Base-by-base conservation (phyloP, 2,888 invertebrate genomes). In the Drosophila subquinaria region DNA sequence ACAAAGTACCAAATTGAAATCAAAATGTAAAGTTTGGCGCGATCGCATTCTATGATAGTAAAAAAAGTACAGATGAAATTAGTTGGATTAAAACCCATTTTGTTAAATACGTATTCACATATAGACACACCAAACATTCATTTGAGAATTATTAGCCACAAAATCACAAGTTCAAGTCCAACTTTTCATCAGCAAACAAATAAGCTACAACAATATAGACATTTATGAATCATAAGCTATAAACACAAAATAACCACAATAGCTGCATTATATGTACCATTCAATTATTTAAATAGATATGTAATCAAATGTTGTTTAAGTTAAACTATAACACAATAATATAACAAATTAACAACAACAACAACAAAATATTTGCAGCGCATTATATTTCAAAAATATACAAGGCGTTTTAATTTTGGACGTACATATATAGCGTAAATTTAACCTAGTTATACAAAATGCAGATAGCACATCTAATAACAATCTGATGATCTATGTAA, bases 341-440 rank as follows among this genome's bases (percentile, higher is more conserved):
- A 42, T 27, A 60, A 62, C 23, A 61, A 48, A 23, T 47, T 17
- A 57, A 33, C 35, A 53, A 53, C n/a, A n/a, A n/a, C 9, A 38
- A 47, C 47, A 45, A 71, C 13, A 72, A 27, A 43, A 27, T 23
- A 40, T 50, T 62, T 61, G 62, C 66, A 61, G 43, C 63, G 79
- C 67, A 64, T 64, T 65, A 77, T 70, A 86, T 75, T 69, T 77
- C 6, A 50, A 78, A 81, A 76, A 79, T 81, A 79, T 81, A 79
- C 59, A 71, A 67, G 62, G 69, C 68, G 68, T 69, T 76, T 76
- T 73, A 71, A 68, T 79, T 84, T 86, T 88, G 82, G 85, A 86
- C 72, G 69, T 76, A 69, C 73, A 74, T 73, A 79, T 74, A 68
- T 83, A 85, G 83, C 77, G 75, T 88, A 82, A 81, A 84, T 84